phyloP scores from a whole-genome alignment of 1,140 invertebrate species.

The Orchesella cincta region DNA sequence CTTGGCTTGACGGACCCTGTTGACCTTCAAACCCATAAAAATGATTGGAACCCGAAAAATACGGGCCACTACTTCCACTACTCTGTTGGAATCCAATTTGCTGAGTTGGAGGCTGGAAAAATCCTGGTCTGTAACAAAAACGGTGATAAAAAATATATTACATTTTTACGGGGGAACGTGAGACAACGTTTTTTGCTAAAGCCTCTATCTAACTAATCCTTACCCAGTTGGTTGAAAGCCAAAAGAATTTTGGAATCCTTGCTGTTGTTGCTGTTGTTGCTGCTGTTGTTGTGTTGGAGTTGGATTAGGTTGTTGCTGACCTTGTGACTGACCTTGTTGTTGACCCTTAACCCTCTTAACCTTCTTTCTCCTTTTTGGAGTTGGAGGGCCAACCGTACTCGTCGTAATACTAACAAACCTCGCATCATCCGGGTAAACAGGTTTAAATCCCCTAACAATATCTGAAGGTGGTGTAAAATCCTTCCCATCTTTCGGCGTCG shows the following conservation, averaged over 20 bases:
- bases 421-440: constrained; percentile 45
- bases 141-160: background rate
- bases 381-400: background rate
- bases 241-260: constrained; percentile 26
- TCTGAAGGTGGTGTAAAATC: constrained; percentile 34
- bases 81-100: no score
- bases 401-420: constrained; percentile 49
- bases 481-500: background rate
- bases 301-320: background rate
- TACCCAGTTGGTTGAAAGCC: constrained; percentile 24
- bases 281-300: background rate
- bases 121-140: constrained; percentile 1
- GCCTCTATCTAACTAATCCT: background rate
- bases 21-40: background rate
- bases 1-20: background rate
- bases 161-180: background rate
- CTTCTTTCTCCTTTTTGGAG: constrained; percentile 12
- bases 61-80: background rate
- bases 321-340: background rate
- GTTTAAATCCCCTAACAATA: constrained; percentile 47
- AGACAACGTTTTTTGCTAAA: constrained; percentile 15
- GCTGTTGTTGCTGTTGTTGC: background rate
- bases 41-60: constrained; percentile 1
- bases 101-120: background rate
- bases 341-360: constrained; percentile 23